Evolutionary conservation across 1,140 invertebrate genomes (phyloP).

Genomic region (Chironomus tepperi): DNA sequence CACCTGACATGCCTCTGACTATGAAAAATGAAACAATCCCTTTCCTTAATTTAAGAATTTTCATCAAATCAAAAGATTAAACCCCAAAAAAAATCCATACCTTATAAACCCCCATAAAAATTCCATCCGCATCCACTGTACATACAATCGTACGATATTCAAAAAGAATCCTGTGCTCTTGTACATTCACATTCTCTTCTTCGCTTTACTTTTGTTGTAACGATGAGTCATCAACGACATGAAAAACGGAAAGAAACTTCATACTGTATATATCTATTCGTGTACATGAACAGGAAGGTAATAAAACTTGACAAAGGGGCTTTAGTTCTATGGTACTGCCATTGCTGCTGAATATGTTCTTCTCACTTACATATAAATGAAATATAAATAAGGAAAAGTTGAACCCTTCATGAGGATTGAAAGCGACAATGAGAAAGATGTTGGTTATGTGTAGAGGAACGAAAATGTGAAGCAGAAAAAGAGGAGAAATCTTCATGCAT

Average conservation of each 20-base stretch:
- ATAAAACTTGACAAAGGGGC: not conserved
- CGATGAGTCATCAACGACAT: not conserved
- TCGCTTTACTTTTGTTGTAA: not conserved
- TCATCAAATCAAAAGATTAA: no score
- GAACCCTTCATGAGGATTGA: not conserved
- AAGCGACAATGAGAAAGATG: not conserved
- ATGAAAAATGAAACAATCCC: no score
- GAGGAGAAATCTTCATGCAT: not conserved
- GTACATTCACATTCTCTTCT: no score
- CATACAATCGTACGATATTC: no score
- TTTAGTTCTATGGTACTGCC: not conserved
- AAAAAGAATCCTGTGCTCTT: no score
- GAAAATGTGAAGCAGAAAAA: no score
- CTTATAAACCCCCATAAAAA: no score
- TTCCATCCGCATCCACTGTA: no score
- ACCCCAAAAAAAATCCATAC: no score
- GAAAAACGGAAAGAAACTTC: not conserved
- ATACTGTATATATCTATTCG: not conserved
- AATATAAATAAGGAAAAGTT: not conserved
- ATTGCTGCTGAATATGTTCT: not conserved
- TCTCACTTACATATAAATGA: not conserved
- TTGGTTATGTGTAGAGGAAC: not conserved
- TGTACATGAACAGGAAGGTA: not conserved
- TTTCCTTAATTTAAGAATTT: no score
- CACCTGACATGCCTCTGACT: no score